Conservation (phyloP, 2,113 vertebrate genomes). For the Etheostoma spectabile region DNA sequence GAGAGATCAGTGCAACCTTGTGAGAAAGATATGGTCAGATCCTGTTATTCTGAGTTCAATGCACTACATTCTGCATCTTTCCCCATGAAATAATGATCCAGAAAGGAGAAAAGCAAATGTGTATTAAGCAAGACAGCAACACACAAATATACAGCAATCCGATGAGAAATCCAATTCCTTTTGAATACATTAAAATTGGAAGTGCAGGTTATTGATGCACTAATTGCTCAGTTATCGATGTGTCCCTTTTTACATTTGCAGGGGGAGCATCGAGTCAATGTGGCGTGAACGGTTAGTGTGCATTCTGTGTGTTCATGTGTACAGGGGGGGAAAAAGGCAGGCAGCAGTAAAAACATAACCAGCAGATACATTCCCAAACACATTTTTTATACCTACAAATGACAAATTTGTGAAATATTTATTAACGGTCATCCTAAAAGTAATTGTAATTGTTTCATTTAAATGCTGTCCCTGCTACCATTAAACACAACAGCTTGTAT, state of each 20-base stretch:
- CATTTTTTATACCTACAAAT: slow-evolving; percentile 9
- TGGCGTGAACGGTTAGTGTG: slow-evolving; percentile 59
- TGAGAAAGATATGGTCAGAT: slow-evolving; percentile 31
- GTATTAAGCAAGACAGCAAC: slow-evolving; percentile 68
- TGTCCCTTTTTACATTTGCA: slow-evolving; percentile 80
- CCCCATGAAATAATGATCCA: slow-evolving; percentile 44
- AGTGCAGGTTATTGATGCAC: slow-evolving; percentile 81
- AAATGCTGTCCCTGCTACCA: not conserved
- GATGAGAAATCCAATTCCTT: slow-evolving; percentile 78
- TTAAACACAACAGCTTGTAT: not conserved
- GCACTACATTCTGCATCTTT: slow-evolving; percentile 40
- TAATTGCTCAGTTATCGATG: slow-evolving; percentile 84
- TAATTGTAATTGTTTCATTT: not conserved
- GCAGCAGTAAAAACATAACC: slow-evolving; percentile 47
- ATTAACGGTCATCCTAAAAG: not conserved
- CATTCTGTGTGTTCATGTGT: slow-evolving; percentile 45
- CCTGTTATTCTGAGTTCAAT: slow-evolving; percentile 29
- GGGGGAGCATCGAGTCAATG: slow-evolving; percentile 69
- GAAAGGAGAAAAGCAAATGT: slow-evolving; percentile 62
- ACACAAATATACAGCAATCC: slow-evolving; percentile 78
- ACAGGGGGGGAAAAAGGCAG: not conserved
- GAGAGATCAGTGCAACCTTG: slow-evolving; percentile 20
- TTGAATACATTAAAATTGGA: slow-evolving; percentile 79
- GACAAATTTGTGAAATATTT: slow-evolving; percentile 4
- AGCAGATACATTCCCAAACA: not conserved